These are phyloP conservation scores for Tenebrio molitor DNA, from an alignment of 1,140 invertebrate species.

Conservation along the genomic window DNA sequence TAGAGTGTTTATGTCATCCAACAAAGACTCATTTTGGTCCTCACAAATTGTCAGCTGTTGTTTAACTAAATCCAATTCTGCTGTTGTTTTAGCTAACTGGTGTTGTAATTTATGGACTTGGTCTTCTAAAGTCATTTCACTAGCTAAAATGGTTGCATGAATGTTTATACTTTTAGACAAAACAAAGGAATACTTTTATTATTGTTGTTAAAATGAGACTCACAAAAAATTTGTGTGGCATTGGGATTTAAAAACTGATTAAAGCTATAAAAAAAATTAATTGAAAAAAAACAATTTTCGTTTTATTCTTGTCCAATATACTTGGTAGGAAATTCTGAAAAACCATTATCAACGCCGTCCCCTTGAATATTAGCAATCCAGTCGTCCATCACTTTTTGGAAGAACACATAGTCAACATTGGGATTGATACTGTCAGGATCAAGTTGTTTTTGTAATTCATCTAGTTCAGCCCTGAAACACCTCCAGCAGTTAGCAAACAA, in stretches of 20 bases:
- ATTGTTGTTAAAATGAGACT: not conserved
- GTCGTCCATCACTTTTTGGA: slow-evolving; percentile 49
- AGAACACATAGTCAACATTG: slow-evolving; percentile 42
- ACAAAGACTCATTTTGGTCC: slow-evolving; percentile 55
- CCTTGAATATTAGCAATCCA: slow-evolving; percentile 53
- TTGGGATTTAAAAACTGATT: not conserved
- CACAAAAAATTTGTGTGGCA: not conserved
- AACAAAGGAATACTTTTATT: slow-evolving; percentile 2
- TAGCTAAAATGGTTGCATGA: not conserved
- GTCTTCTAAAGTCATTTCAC: slow-evolving; percentile 48
- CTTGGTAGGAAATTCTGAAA: not conserved
- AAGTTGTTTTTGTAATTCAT: slow-evolving; percentile 48
- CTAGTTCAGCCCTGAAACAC: slow-evolving; percentile 52
- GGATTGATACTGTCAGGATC: slow-evolving; percentile 51
- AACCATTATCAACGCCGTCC: slow-evolving; percentile 20
- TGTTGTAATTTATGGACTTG: slow-evolving; percentile 50
- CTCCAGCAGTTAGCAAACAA: not conserved
- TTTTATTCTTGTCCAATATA: too few relatives aligned
- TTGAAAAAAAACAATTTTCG: not conserved
- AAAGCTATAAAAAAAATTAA: not conserved
- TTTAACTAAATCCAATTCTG: slow-evolving; percentile 47
- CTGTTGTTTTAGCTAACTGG: slow-evolving; percentile 49
- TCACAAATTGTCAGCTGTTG: slow-evolving; percentile 51
- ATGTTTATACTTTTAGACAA: not conserved
- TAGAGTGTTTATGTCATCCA: slow-evolving; percentile 47